Evolutionary conservation across 2,113 vertebrate species (phyloP).

Genomic region (Cololabis saira): DNA sequence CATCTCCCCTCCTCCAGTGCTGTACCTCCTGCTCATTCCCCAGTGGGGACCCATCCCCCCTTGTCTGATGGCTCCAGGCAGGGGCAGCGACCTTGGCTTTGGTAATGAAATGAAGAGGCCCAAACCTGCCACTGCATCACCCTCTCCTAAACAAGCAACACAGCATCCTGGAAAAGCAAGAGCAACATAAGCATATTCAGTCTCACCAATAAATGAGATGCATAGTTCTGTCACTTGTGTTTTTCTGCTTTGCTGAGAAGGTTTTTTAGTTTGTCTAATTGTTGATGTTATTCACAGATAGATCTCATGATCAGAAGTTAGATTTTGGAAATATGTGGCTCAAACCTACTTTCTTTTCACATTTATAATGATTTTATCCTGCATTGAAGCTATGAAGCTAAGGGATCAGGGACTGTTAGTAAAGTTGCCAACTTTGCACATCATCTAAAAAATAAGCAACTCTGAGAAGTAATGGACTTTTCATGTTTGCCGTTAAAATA

Average conservation of each 20-base stretch:
- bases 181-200: constrained; percentile 50
- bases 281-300: constrained; percentile 1
- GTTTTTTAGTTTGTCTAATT: neutral
- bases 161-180: constrained; percentile 44
- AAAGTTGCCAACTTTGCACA: neutral
- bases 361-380: neutral
- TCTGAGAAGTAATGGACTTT: neutral
- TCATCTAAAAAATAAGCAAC: neutral
- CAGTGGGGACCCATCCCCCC: constrained; percentile 71
- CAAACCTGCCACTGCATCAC: constrained; percentile 52
- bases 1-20: constrained; percentile 52
- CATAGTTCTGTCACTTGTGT: constrained; percentile 52
- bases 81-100: constrained; percentile 83
- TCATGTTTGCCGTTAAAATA: no score
- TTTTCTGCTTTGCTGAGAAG: constrained; percentile 24
- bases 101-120: constrained; percentile 67
- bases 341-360: neutral
- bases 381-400: constrained; percentile 10
- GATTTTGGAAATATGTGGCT: neutral
- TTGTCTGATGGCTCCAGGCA: constrained; percentile 82
- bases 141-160: constrained; percentile 51
- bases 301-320: neutral
- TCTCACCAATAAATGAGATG: constrained; percentile 41
- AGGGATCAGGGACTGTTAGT: neutral
- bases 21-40: constrained; percentile 61